phyloP scores from a whole-genome alignment of 2,888 invertebrate genomes.

The Micoletzkya japonica region DNA sequence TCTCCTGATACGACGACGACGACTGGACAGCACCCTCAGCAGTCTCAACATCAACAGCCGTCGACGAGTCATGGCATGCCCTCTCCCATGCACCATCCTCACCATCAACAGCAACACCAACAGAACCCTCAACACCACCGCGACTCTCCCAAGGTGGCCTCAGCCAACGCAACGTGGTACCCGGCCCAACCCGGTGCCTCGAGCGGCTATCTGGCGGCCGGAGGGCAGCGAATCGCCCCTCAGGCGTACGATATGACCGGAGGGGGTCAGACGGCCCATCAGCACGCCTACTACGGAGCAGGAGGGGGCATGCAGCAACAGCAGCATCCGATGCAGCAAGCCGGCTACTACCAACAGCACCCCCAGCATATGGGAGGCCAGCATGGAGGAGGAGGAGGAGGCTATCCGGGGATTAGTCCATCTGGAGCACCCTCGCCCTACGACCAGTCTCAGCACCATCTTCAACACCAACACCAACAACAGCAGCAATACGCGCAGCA shows the following conservation, averaged over 20 bases:
- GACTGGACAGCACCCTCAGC: not conserved
- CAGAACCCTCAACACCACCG: too few species aligned
- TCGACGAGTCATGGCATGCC: not conserved
- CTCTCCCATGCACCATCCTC: not conserved
- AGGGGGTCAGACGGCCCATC: not conserved
- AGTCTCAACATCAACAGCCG: not conserved
- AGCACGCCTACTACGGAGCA: conserved; percentile 8
- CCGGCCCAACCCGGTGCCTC: not conserved
- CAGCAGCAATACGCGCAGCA: not conserved
- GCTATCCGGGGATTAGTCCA: not conserved
- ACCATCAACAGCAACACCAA: too few species aligned
- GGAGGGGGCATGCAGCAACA: conserved; percentile 29
- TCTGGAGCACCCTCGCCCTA: conserved; percentile 2
- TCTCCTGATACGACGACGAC: not conserved
- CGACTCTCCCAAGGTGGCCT: conserved; percentile 10
- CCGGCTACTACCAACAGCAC: conserved; percentile 31
- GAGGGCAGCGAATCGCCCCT: conserved; percentile 1
- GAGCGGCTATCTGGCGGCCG: not conserved
- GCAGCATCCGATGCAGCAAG: conserved; percentile 30
- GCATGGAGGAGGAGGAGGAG: not conserved
- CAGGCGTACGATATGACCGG: not conserved
- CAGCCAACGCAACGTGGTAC: conserved; percentile 16
- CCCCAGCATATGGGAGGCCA: not conserved
- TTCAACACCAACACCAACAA: conserved; percentile 16
- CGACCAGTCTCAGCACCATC: conserved; percentile 31